Base-by-base conservation (phyloP, 2,113 vertebrate genomes). In the Aspiorhynchus laticeps region DNA sequence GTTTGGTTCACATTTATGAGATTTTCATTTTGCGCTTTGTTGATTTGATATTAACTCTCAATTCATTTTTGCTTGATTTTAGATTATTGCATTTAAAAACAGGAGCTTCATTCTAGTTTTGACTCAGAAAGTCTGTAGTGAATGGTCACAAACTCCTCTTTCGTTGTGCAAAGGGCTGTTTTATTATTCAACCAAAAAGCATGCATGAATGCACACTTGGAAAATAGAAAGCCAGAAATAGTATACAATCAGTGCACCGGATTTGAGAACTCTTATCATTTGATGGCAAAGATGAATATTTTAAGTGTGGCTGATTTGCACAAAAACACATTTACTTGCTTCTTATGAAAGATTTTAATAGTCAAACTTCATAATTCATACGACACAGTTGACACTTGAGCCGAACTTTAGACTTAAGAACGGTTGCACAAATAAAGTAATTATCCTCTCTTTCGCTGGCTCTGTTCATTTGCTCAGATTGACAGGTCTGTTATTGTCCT, bases 391-490 rank as follows among this genome's bases (percentile, higher is more conserved):
- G 17, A 71, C 38, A 33, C 41, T 83, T 84, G 46, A 56, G 46
- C 67, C 12, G 48, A 84, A 56, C 67, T 84, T 74, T 74, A n/a
- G 67, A 59, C 65, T 74, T 10, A 11, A 12, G 28, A 73, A 28
- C 28, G 63, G 17, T 73, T 83, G 46, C 81, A 53, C 81, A 83
- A 83, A 73, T 83, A 33, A 36, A 83, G 81, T 73, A 71, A 83
- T 83, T 83, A 73, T 71, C 81, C 26, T 51, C n/a, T 53, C 17
- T n/a, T 19, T 69, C 19, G 11, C 53, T 15, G 5, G 24, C 48
- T 53, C 38, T 26, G 31, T 36, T 33, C 56, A 80, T 59, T 41
- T 80, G 21, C 81, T 71, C 46, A 26, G 82, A 84, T 41, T 84
- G 82, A 84, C 82, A 74, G 67, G 43, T 71, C 46, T 73, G 82